These are phyloP conservation scores for Premnoplex brunnescens DNA, from an alignment of 2,797 vertebrate species.

Conservation along the genomic window DNA sequence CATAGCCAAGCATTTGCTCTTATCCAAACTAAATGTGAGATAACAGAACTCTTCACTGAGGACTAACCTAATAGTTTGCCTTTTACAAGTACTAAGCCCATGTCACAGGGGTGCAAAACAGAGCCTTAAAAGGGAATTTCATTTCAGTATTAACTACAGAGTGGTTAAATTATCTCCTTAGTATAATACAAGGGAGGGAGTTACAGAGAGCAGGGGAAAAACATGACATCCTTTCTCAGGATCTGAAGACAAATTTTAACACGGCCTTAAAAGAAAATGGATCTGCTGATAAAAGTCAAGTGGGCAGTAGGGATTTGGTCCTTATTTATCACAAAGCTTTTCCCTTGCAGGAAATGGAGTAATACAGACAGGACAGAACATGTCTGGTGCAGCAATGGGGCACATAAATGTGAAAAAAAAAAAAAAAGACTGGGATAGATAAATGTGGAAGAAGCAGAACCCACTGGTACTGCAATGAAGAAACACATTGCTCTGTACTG, in stretches of 20 bases:
- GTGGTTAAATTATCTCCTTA: background rate
- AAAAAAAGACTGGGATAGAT: background rate
- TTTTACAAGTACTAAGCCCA: background rate
- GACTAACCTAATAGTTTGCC: background rate
- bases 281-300: background rate
- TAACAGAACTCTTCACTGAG: background rate
- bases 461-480: background rate
- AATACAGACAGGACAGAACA: background rate
- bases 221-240: background rate
- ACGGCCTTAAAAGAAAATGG: background rate
- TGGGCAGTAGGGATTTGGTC: background rate
- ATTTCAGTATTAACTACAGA: background rate
- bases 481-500: background rate
- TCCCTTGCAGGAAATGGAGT: background rate
- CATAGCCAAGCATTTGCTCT: background rate
- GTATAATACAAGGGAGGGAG: background rate
- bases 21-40: constrained; percentile 10
- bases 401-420: background rate
- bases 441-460: background rate
- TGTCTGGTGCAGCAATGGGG: background rate
- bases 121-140: constrained; percentile 12
- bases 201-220: background rate
- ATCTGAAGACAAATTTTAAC: background rate
- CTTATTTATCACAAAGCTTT: background rate
- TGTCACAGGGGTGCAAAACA: background rate